These are phyloP conservation scores for Salvelinus alpinus DNA, from an alignment of 2,113 vertebrate genomes.

Conservation along the genomic window DNA sequence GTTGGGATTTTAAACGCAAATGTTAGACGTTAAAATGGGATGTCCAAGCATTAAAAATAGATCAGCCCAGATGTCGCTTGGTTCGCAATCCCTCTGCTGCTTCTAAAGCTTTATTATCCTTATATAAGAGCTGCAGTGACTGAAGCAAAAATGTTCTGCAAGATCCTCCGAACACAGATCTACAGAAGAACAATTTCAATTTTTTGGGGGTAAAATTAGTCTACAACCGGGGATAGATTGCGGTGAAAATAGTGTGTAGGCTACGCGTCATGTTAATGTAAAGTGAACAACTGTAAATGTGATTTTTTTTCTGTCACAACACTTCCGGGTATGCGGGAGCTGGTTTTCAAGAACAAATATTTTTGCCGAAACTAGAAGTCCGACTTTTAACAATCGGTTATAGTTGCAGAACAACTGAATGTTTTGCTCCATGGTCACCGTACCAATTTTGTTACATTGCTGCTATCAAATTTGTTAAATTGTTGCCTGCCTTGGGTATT, in stretches of 20 bases:
- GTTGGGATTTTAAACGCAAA: not conserved
- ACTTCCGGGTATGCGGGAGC: slow-evolving; percentile 30
- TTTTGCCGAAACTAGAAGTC: not conserved
- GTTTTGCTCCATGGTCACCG: not conserved
- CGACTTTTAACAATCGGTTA: not conserved
- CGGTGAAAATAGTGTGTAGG: not conserved
- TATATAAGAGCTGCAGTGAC: slow-evolving; percentile 24
- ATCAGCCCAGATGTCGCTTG: slow-evolving; percentile 44
- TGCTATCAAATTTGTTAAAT: no score
- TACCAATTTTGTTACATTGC: not conserved
- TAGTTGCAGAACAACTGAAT: not conserved
- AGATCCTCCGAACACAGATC: no score
- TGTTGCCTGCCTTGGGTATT: no score
- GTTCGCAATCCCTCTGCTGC: slow-evolving; percentile 26
- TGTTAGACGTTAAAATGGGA: slow-evolving; percentile 14
- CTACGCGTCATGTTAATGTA: not conserved
- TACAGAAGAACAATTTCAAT: no score
- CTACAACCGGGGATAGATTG: not conserved
- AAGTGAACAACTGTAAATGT: not conserved
- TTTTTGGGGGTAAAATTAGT: no score
- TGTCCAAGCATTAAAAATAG: slow-evolving; percentile 52
- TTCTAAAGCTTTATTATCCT: slow-evolving; percentile 17
- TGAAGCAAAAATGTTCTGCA: not conserved
- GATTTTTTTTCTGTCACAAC: not conserved
- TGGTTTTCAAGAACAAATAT: not conserved